phyloP scores from a whole-genome alignment of 2,888 invertebrate genomes.

The Eupeodes luniger region DNA sequence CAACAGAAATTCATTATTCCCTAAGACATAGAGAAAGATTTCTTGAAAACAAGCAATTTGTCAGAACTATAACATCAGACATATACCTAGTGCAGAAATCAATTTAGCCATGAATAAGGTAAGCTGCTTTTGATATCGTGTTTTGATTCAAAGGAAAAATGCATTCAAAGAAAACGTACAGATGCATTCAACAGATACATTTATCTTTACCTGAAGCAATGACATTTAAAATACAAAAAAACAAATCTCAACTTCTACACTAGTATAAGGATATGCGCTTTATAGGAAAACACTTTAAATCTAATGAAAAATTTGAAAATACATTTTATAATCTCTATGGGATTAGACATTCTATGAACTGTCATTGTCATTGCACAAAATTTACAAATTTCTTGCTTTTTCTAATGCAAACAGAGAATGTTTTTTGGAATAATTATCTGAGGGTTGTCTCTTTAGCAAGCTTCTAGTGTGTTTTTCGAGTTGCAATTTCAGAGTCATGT shows the following conservation, averaged over 20 bases:
- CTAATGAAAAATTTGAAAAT: background rate
- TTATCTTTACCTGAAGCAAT: background rate
- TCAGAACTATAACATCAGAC: background rate
- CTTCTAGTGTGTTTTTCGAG: background rate
- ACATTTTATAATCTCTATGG: constrained; percentile 12
- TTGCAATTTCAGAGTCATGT: constrained; percentile 8
- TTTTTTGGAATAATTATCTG: background rate
- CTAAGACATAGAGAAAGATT: background rate
- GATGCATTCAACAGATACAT: background rate
- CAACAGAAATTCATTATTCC: background rate
- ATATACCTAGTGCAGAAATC: background rate
- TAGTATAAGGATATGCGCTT: background rate
- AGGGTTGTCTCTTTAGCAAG: background rate
- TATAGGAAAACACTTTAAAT: background rate
- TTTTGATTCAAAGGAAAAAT: background rate
- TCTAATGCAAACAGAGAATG: background rate
- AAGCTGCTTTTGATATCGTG: constrained; percentile 18
- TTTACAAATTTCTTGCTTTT: background rate
- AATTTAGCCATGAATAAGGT: constrained; percentile 21
- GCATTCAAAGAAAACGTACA: background rate
- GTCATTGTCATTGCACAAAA: background rate
- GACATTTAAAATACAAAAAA: background rate
- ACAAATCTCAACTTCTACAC: background rate
- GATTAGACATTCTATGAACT: background rate
- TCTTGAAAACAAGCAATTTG: background rate